These are phyloP conservation scores for Toxotes chatareus DNA, from an alignment of 2,113 vertebrate genomes.

Conservation along the genomic window DNA sequence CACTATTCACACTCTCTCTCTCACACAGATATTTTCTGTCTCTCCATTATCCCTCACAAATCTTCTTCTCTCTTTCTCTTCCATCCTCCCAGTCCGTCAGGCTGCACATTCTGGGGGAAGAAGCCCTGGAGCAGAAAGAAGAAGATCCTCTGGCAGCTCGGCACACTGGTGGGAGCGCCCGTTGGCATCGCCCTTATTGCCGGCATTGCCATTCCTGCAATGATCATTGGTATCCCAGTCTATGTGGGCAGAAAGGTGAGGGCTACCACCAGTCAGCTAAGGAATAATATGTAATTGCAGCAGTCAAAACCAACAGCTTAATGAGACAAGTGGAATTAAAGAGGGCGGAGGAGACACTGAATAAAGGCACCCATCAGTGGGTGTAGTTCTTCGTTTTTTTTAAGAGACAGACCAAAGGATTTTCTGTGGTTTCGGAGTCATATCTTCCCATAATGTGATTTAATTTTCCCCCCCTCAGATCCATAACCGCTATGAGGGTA, in stretches of 20 bases:
- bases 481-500: slow-evolving; percentile 97
- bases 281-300: too few relatives aligned
- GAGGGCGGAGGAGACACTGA: neutral
- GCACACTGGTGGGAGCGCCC: slow-evolving; percentile 97
- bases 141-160: slow-evolving; percentile 98
- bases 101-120: slow-evolving; percentile 99
- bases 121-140: slow-evolving; percentile 99
- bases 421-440: neutral
- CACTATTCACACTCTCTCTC: neutral
- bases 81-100: slow-evolving; percentile 89
- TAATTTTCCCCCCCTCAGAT: slow-evolving; percentile 84
- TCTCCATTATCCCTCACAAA: neutral
- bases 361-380: neutral
- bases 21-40: neutral
- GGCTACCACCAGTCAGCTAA: neutral
- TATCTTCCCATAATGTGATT: neutral
- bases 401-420: too few relatives aligned
- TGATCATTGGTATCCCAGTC: slow-evolving; percentile 99
- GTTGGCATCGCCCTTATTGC: slow-evolving; percentile 99
- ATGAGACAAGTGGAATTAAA: neutral
- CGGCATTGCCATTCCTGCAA: slow-evolving; percentile 97
- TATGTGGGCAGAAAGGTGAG: slow-evolving; percentile 98
- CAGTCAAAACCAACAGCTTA: neutral
- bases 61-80: neutral
- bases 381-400: too few relatives aligned